These are phyloP conservation scores for Oreonectes daqikongensis DNA, from an alignment of 2,797 vertebrate species.

Conservation along the genomic window DNA sequence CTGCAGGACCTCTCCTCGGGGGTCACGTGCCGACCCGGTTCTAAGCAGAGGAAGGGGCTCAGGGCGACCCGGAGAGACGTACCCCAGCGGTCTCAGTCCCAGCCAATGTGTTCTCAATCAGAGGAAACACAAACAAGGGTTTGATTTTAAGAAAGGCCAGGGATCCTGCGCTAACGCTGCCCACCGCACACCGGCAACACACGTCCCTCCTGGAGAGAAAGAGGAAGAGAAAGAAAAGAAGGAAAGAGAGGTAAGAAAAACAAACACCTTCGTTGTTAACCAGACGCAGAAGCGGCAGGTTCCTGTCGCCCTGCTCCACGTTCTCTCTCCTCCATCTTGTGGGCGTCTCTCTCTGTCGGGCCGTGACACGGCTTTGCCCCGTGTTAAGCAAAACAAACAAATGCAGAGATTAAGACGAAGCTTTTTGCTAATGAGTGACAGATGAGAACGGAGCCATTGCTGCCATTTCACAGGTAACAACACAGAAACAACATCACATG, in stretches of 20 bases:
- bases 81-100: slow-evolving; percentile 53
- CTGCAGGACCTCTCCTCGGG: slow-evolving; percentile 56
- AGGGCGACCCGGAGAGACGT: slow-evolving; percentile 55
- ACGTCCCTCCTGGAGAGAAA: slow-evolving; percentile 55
- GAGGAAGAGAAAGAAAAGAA: slow-evolving; percentile 58
- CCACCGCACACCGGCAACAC: slow-evolving; percentile 45
- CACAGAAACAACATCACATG: background rate
- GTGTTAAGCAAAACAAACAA: slow-evolving; percentile 58
- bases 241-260: slow-evolving; percentile 61
- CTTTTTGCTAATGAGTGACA: slow-evolving; percentile 54
- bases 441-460: slow-evolving; percentile 45
- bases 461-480: slow-evolving; percentile 37
- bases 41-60: slow-evolving; percentile 57
- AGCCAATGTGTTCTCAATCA: slow-evolving; percentile 64
- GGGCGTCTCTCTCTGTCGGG: slow-evolving; percentile 41
- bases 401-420: slow-evolving; percentile 52
- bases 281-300: slow-evolving; percentile 58
- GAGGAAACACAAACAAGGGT: slow-evolving; percentile 61
- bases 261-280: slow-evolving; percentile 63
- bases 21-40: slow-evolving; percentile 50
- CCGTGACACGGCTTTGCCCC: slow-evolving; percentile 43
- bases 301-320: slow-evolving; percentile 47
- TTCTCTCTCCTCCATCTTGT: slow-evolving; percentile 27
- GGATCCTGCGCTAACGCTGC: slow-evolving; percentile 49
- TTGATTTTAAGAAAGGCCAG: slow-evolving; percentile 56